These are phyloP conservation scores for Lagria hirta DNA, from an alignment of 2,888 invertebrate species.

Conservation along the genomic window DNA sequence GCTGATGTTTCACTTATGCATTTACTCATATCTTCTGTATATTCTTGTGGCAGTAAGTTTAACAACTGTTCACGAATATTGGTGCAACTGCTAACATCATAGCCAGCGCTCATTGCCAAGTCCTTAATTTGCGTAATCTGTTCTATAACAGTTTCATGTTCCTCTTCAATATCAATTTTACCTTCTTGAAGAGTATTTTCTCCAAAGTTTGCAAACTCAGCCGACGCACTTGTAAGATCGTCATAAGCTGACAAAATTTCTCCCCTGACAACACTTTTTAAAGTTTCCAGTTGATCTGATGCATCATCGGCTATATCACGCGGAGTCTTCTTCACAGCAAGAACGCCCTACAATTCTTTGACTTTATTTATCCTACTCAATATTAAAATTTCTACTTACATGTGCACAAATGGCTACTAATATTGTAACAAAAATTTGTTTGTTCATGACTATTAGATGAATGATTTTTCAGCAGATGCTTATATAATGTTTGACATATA, in stretches of 20 bases:
- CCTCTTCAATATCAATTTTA: constrained; percentile 1
- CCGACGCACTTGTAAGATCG: background rate
- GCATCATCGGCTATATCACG: constrained; percentile 6
- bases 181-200: background rate
- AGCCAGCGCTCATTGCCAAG: constrained; percentile 1
- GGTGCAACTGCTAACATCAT: constrained; percentile 6
- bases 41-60: background rate
- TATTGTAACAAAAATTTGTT: too few relatives aligned
- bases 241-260: background rate
- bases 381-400: too few relatives aligned
- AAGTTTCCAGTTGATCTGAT: constrained; percentile 4
- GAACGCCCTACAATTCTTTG: too few relatives aligned
- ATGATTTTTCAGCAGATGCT: too few relatives aligned
- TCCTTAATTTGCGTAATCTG: constrained; percentile 8
- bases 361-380: too few relatives aligned
- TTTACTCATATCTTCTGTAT: background rate
- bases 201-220: background rate
- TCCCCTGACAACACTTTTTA: constrained; percentile 3
- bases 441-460: too few relatives aligned
- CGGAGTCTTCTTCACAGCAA: background rate
- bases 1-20: background rate
- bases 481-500: too few relatives aligned
- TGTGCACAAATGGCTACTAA: too few relatives aligned
- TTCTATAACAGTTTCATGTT: background rate
- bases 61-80: background rate